A percentile compares a stretch with the other conserved stretches of the same genome.
Conservation (phyloP, 2,797 vertebrate species). For the Tadarida brasiliensis region DNA sequence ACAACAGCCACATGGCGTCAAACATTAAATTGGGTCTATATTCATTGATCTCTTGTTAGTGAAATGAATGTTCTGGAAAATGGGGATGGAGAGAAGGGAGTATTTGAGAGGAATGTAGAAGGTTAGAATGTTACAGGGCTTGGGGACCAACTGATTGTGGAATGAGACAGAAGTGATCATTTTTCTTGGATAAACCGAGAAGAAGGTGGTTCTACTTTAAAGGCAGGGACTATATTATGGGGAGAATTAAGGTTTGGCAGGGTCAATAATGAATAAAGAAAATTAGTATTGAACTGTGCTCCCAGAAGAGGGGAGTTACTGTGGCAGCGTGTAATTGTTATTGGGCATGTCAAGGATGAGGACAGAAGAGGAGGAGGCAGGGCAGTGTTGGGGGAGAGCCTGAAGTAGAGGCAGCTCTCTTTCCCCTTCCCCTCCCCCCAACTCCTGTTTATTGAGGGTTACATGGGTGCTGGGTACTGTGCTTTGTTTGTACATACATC, state of each 20-base stretch:
- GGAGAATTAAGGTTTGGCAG: not conserved
- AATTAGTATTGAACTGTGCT: not conserved
- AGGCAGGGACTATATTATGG: not conserved
- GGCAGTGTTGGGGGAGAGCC: not conserved
- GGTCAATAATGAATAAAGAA: not conserved
- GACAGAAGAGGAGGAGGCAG: not conserved
- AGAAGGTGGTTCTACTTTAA: not conserved
- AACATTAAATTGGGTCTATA: not conserved
- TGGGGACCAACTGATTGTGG: not conserved
- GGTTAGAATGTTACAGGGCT: not conserved
- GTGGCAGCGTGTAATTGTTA: not conserved
- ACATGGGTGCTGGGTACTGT: not conserved
- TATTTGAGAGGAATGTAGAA: not conserved
- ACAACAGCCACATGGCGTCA: not conserved
- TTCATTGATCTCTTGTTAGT: not conserved
- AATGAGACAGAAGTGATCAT: not conserved
- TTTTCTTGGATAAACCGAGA: not conserved
- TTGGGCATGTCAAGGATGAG: not conserved
- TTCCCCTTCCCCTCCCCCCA: too few relatives aligned
- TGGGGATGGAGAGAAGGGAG: not conserved
- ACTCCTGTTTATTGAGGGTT: not conserved
- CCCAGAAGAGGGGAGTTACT: not conserved
- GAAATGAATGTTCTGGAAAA: conserved; percentile 30
- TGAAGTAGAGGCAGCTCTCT: not conserved
- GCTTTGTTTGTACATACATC: rapidly evolving